A percentile compares a stretch with the other conserved stretches of the same genome.
Conservation (phyloP, 2,797 vertebrate species). For the Parauchenoglanis ngamensis region DNA sequence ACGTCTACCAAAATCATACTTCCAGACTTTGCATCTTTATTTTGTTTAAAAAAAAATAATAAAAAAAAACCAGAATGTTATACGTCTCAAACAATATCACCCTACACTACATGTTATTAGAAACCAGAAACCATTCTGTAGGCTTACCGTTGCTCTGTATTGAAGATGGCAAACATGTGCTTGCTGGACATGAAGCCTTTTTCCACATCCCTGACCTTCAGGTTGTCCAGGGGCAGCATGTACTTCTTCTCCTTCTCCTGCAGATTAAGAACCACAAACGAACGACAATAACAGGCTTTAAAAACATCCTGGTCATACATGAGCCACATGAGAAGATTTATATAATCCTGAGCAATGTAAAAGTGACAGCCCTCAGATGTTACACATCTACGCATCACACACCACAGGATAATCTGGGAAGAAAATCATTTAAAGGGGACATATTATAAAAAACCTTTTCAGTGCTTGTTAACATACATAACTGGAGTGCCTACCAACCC, state of each 20-base stretch:
- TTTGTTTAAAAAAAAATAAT: not conserved
- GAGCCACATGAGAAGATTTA: not conserved
- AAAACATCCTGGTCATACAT: not conserved
- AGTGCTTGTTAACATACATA: too few species aligned
- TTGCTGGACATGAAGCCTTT: constrained; percentile 91
- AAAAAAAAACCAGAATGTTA: not conserved
- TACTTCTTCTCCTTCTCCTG: constrained; percentile 95
- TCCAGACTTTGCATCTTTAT: not conserved
- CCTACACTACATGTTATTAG: not conserved
- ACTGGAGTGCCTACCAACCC: too few species aligned
- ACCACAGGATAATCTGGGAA: not conserved
- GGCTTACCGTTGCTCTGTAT: constrained; percentile 85
- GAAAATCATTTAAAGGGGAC: not conserved
- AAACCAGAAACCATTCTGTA: not conserved
- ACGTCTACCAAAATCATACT: not conserved
- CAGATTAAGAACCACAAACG: constrained; percentile 3
- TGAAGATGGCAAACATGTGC: constrained; percentile 94
- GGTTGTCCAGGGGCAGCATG: constrained; percentile 91
- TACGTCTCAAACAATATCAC: not conserved
- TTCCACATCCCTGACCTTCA: constrained; percentile 90
- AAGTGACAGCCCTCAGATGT: not conserved
- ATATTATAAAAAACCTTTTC: too few species aligned
- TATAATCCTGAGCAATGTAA: not conserved
- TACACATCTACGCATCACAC: not conserved
- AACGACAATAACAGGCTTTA: not conserved